Conservation (phyloP, 1,140 invertebrate species). For the Brachionus paranguensis region DNA sequence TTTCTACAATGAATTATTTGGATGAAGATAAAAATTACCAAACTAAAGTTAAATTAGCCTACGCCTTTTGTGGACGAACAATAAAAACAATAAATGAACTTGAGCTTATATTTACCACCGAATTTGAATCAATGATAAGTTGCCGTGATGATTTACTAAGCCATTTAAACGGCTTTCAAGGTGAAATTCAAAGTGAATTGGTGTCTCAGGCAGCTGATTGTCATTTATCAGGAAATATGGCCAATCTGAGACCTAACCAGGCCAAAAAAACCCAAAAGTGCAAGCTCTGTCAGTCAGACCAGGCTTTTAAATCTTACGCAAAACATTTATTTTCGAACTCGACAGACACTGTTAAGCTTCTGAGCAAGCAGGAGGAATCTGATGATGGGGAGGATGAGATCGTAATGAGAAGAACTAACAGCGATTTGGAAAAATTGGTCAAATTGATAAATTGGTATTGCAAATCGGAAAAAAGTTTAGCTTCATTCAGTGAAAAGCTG, state of each 20-base stretch:
- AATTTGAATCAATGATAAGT: slow-evolving; percentile 54
- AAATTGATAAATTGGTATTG: not conserved
- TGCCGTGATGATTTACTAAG: slow-evolving; percentile 51
- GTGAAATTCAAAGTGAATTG: slow-evolving; percentile 51
- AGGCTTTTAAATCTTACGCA: slow-evolving; percentile 60
- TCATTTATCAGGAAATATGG: slow-evolving; percentile 60
- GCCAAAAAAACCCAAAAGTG: slow-evolving; percentile 47
- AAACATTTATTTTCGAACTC: slow-evolving; percentile 42
- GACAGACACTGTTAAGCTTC: slow-evolving; percentile 40
- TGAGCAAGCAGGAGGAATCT: slow-evolving; percentile 44
- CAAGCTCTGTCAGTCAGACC: slow-evolving; percentile 57
- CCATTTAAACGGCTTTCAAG: slow-evolving; percentile 49
- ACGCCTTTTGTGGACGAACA: not conserved
- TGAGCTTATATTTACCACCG: slow-evolving; percentile 53
- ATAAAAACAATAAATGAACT: slow-evolving; percentile 46
- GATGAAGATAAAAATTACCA: not conserved
- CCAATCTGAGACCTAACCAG: not conserved
- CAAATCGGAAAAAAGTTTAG: not conserved
- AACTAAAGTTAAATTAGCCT: not conserved
- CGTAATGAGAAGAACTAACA: not conserved
- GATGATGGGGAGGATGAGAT: slow-evolving; percentile 44
- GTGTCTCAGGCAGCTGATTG: slow-evolving; percentile 62
- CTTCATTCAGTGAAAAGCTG: not conserved
- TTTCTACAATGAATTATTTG: not conserved
- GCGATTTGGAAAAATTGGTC: slow-evolving; percentile 28